Percentiles rank a stretch among this genome's conserved stretches.
Evolutionary conservation across 2,113 vertebrate genomes (phyloP).

Genomic region (Equus quagga): DNA sequence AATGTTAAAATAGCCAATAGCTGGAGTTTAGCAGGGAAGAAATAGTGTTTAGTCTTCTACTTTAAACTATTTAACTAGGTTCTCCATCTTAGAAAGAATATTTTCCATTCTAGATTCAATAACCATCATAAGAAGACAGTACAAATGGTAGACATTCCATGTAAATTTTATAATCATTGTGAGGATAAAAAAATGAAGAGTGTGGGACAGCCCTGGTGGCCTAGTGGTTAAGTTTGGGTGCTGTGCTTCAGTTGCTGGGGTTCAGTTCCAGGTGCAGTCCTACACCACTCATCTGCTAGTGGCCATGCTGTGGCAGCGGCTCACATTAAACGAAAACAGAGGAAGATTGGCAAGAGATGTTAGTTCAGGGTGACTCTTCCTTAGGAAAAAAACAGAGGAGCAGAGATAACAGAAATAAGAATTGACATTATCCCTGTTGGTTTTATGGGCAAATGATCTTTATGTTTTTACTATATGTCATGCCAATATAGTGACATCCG

Average conservation of each 20-base stretch:
- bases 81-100: background rate
- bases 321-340: too few species aligned
- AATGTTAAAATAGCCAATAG: slow-evolving; percentile 56
- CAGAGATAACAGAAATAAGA: background rate
- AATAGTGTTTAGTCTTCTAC: slow-evolving; percentile 28
- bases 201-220: background rate
- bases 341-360: too few species aligned
- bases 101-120: background rate
- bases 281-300: too few species aligned
- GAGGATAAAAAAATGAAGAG: background rate
- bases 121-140: background rate
- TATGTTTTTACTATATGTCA: background rate
- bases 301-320: too few species aligned
- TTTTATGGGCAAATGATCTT: background rate
- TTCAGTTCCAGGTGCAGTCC: too few species aligned
- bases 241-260: too few species aligned
- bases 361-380: too few species aligned
- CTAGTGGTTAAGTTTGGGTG: too few species aligned
- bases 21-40: background rate
- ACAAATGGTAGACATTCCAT: background rate
- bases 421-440: background rate
- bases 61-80: slow-evolving; percentile 5
- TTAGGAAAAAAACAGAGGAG: background rate
- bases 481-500: background rate
- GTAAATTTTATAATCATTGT: background rate